Conservation (phyloP, 2,113 vertebrate genomes). For the Henicopernis longicauda region DNA sequence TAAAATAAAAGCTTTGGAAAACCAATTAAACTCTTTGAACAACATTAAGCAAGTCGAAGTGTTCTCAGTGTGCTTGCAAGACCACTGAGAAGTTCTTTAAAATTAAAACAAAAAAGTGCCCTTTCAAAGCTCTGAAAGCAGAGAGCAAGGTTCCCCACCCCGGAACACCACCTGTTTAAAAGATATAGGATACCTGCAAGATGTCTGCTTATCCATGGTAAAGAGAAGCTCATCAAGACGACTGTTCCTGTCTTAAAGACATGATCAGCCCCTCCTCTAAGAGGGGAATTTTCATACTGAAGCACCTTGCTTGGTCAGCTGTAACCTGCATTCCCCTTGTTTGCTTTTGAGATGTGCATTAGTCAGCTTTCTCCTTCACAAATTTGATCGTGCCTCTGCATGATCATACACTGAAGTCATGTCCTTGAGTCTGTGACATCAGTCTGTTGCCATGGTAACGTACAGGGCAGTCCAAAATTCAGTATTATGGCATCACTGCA, state of each 20-base stretch:
- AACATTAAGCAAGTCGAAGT: background rate
- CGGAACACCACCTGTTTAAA: slow-evolving; percentile 14
- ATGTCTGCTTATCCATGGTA: background rate
- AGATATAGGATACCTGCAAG: background rate
- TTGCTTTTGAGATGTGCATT: slow-evolving; percentile 32
- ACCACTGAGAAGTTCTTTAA: background rate
- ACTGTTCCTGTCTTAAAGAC: background rate
- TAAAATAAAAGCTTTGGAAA: slow-evolving; percentile 58
- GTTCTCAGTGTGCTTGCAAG: background rate
- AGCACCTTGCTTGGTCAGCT: slow-evolving; percentile 5
- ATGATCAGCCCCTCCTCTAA: background rate
- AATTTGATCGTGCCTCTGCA: slow-evolving; percentile 38
- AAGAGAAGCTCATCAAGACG: slow-evolving; percentile 5
- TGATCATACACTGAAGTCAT: slow-evolving; percentile 57
- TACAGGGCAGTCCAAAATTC: slow-evolving; percentile 55
- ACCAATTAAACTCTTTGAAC: slow-evolving; percentile 56
- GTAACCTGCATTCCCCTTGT: background rate
- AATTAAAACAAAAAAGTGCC: background rate
- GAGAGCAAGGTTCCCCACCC: background rate
- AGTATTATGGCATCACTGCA: slow-evolving; percentile 52
- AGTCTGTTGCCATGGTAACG: slow-evolving; percentile 65
- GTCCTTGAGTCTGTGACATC: slow-evolving; percentile 70
- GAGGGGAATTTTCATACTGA: background rate
- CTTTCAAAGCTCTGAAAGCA: background rate
- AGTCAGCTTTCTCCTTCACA: slow-evolving; percentile 52